phyloP scores from a whole-genome alignment of 1,140 invertebrate genomes.

The Trichomalopsis sarcophagae region DNA sequence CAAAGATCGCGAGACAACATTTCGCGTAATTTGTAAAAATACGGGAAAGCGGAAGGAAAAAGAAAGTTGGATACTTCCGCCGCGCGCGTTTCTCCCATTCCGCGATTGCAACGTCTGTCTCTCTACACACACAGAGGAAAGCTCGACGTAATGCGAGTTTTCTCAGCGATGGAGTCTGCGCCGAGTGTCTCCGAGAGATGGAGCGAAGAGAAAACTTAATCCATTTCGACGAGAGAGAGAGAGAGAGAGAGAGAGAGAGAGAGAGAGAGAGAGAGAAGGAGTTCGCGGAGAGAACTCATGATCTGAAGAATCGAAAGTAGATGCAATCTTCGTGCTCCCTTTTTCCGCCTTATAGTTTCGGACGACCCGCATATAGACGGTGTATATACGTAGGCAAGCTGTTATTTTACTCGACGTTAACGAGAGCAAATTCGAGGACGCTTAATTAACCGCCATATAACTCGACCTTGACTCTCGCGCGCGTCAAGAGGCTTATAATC shows the following conservation, averaged over 20 bases:
- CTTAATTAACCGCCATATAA: background rate
- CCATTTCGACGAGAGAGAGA: conserved; percentile 42
- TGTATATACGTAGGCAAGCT: too few species aligned
- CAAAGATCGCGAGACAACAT: background rate
- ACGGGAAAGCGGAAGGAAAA: background rate
- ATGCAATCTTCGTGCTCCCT: conserved; percentile 43
- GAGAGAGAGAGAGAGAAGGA: background rate
- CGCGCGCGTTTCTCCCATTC: background rate
- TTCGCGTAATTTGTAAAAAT: conserved; percentile 11
- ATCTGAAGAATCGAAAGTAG: conserved; percentile 52
- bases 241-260: too few species aligned
- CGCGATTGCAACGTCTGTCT: conserved; percentile 1
- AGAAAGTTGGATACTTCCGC: background rate
- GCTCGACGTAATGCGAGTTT: conserved; percentile 30
- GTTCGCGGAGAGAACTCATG: background rate
- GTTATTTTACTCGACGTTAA: too few species aligned
- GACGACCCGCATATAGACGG: background rate
- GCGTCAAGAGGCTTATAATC: background rate
- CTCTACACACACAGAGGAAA: background rate
- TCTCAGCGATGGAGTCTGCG: conserved; percentile 6
- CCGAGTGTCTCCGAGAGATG: conserved; percentile 19
- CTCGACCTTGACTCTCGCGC: background rate
- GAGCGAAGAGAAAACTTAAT: conserved; percentile 47
- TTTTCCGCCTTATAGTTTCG: conserved; percentile 7
- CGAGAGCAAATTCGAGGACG: too few species aligned